Base-by-base conservation (phyloP, 2,888 invertebrate species). In the Dendrolimus pini region DNA sequence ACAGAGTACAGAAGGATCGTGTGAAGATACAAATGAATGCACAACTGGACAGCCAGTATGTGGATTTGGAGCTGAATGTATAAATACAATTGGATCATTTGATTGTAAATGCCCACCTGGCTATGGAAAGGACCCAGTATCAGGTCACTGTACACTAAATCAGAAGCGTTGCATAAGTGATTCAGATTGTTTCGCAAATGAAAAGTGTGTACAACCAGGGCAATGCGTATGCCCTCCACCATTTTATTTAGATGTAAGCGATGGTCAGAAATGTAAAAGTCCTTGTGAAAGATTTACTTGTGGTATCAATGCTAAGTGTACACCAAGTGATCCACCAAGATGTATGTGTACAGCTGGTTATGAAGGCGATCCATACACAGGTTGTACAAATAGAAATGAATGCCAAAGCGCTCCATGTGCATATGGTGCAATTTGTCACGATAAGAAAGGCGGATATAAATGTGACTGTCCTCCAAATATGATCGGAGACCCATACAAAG, bases 191-290 rank as follows among this genome's bases (percentile, higher is more conserved):
- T 93, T 94, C 58, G 81, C 94, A 0, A 97, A 98, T 77, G 97
- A 98, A 83, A 96, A 96, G 82, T 98, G 98, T 78, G 94, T 97
- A 41, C 96, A 97, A 79, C 97, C 97, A 1, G 97, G 97, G 1
- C 95, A 96, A 83, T 98, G 98, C 75, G 93, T 97, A 14, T 98
- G 98, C 75, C 96, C 96, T 41, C 97, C 97, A 14, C 98, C 98
- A 0, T 98, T 95, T 85, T 97, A 96, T 80, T 93, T 95, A 42
- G 97, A 98, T 77, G 93, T 95, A 9, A 91, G 93, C 18, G 96
- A 97, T 74, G 94, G 94, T 52, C 96, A 96, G 77, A 95, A 95
- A 77, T 98, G 98, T 78, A 97, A 97, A 86, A 97, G 96, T 89
- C 97, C 97, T 8, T 98, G 97, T 78, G 97, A 98, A 81, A 92